Conservation (phyloP, 2,113 vertebrate genomes). For the Nyctereutes procyonoides region DNA sequence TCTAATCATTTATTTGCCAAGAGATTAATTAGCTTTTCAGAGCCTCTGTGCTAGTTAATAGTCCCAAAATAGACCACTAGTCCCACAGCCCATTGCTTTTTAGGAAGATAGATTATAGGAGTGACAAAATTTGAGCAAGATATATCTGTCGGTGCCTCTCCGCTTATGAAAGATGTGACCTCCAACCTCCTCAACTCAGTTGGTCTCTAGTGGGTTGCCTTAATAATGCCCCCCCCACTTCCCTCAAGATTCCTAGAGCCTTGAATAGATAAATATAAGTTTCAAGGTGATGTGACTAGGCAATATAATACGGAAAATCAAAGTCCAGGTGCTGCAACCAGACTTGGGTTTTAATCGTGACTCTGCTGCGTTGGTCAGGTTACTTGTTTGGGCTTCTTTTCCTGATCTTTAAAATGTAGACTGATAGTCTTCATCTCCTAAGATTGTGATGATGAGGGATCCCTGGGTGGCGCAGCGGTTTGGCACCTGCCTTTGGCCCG, state of each 20-base stretch:
- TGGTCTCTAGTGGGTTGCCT: neutral
- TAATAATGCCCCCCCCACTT: neutral
- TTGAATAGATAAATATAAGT: neutral
- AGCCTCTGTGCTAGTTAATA: slow-evolving; percentile 49
- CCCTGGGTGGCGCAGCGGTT: too few relatives aligned
- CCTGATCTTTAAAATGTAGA: neutral
- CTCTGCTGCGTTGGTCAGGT: neutral
- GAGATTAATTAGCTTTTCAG: slow-evolving; percentile 69
- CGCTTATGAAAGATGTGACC: neutral
- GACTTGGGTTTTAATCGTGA: neutral
- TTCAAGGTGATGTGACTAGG: neutral
- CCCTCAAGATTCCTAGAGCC: neutral
- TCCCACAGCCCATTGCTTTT: neutral
- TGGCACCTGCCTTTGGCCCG: too few relatives aligned
- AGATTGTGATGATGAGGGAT: neutral
- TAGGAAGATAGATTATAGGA: neutral
- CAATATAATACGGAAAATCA: neutral
- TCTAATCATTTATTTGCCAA: slow-evolving; percentile 63
- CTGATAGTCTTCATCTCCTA: neutral
- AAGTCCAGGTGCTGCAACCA: neutral
- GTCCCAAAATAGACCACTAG: slow-evolving; percentile 44
- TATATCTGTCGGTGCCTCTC: neutral
- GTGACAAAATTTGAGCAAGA: slow-evolving; percentile 4
- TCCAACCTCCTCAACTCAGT: neutral
- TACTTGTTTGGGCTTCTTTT: neutral